Conservation (phyloP, 2,797 vertebrate species). For the Kryptolebias ocellatus region DNA sequence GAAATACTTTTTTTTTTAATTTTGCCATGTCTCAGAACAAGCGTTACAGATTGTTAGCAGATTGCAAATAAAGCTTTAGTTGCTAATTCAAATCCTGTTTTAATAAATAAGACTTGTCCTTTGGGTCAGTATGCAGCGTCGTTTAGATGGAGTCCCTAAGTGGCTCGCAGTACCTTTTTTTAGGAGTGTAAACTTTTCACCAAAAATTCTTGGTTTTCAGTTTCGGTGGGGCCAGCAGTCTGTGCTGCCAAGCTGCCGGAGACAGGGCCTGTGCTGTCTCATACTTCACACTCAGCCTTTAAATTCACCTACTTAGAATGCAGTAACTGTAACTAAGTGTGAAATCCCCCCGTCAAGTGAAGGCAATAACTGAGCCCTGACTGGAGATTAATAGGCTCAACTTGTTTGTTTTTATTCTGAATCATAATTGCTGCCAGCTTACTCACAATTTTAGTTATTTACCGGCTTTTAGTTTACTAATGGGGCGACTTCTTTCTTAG, state of each 20-base stretch:
- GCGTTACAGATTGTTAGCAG: not conserved
- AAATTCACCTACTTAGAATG: conserved; percentile 70
- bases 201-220: conserved; percentile 35
- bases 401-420: not conserved
- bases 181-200: conserved; percentile 54
- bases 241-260: conserved; percentile 63
- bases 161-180: conserved; percentile 18
- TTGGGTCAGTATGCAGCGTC: not conserved
- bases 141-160: conserved; percentile 11
- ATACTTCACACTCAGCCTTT: conserved; percentile 63
- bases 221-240: conserved; percentile 55
- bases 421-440: not conserved
- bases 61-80: not conserved
- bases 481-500: conserved; percentile 1
- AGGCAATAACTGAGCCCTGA: conserved; percentile 21
- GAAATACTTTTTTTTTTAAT: too few relatives aligned
- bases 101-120: not conserved
- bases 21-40: too few relatives aligned
- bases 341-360: conserved; percentile 26
- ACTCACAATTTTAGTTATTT: not conserved
- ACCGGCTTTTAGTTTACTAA: conserved; percentile 12
- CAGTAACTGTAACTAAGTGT: conserved; percentile 57
- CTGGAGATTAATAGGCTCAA: conserved; percentile 26
- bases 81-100: not conserved
- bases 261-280: conserved; percentile 70